These are phyloP conservation scores for Lagodon rhomboides DNA, from an alignment of 2,797 vertebrate genomes.

Conservation along the genomic window DNA sequence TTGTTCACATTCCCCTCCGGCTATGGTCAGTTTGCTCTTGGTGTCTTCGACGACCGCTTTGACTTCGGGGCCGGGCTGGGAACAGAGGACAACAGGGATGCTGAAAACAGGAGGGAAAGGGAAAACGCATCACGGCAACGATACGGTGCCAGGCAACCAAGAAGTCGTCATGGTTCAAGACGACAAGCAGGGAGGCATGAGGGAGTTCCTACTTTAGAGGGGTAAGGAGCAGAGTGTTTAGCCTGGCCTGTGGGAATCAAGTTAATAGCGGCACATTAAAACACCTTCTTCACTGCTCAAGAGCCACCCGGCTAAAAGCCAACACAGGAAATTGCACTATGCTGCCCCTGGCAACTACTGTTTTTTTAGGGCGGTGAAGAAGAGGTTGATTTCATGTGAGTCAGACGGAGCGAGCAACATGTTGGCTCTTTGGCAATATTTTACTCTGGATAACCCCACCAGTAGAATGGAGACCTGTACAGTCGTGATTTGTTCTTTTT, in stretches of 20 bases:
- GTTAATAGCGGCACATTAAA: background rate
- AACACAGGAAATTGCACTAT: too few relatives aligned
- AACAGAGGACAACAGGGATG: constrained; percentile 90
- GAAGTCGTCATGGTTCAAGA: constrained; percentile 91
- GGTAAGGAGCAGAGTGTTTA: constrained; percentile 72
- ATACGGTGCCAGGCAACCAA: constrained; percentile 92
- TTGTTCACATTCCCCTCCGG: constrained; percentile 94
- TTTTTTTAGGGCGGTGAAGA: too few relatives aligned
- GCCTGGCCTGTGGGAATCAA: background rate
- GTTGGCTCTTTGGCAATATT: too few relatives aligned
- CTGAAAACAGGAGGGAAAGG: constrained; percentile 91
- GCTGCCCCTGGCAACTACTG: too few relatives aligned
- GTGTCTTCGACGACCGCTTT: constrained; percentile 95
- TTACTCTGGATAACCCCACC: too few relatives aligned
- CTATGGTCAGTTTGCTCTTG: constrained; percentile 95
- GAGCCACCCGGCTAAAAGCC: too few relatives aligned
- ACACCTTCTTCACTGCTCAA: background rate
- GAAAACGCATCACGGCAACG: constrained; percentile 94
- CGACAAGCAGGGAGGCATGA: constrained; percentile 91
- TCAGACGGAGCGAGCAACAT: too few relatives aligned
- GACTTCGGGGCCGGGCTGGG: constrained; percentile 89
- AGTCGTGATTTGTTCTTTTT: too few relatives aligned
- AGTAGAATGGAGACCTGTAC: too few relatives aligned
- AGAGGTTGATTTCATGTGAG: too few relatives aligned
- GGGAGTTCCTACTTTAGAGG: constrained; percentile 96